Base-by-base conservation (phyloP, 2,888 invertebrate species). In the Pinctada fucata region DNA sequence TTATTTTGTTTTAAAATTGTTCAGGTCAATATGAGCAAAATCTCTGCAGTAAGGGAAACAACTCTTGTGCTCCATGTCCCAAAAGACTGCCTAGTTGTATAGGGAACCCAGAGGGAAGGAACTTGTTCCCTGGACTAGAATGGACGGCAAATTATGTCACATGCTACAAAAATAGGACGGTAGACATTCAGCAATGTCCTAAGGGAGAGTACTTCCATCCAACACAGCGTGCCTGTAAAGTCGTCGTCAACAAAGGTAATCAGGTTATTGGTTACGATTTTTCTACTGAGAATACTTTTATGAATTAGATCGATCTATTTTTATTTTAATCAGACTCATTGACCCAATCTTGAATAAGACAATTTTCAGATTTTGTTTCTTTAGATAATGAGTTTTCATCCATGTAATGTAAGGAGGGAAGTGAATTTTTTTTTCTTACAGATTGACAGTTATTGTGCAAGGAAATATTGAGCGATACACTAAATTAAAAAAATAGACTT, bases 1-100 rank as follows among this genome's bases (percentile, higher is more conserved):
- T 31, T 31, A 31, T 31, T 31, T 58, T 58, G 58, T 58, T 58
- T 58, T 13, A 58, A 75, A 77, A 47, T 31, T 31, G 31, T 31
- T 31, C 68, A 86, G 86, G 86, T 81, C 83, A 85, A 50, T 86
- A 86, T 72, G 75, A 75, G 78, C 79, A 81, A 72, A 84, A 86
- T 67, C 51, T 80, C 64, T 86, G 86, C 67, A 73, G 76, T 50
- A 63, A 58, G 6, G 65, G 70, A 13, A 79, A 82, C 49, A 66
- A 74, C 13, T 66, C 67, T 6, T 86, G 86, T 78, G 68, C 45
- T 47, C 80, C 83, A 48, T 86, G 86, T 74, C 72, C 76, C n/a
- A 74, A 79, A 16, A 74, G 84, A 51, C 74, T 84, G 66, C 84
- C 84, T 1, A 83, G 79, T 66, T 86, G 86, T 81, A 76, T 84